Evolutionary conservation across 2,888 invertebrate species (phyloP).

Genomic region (Tipula lateralis): DNA sequence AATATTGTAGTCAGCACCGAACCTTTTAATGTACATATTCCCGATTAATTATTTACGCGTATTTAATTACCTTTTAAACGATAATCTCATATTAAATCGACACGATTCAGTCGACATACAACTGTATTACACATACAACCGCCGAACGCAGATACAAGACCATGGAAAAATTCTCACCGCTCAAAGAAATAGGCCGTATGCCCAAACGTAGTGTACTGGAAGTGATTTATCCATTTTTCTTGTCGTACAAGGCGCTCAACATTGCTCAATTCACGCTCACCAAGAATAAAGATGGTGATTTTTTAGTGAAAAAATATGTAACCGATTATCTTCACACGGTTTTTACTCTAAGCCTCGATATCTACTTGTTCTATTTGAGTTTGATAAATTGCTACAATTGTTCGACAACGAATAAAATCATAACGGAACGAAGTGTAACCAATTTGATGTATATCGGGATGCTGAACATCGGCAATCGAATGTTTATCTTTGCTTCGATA

Average conservation of each 20-base stretch:
- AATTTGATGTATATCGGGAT: background rate
- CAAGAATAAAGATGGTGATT: background rate
- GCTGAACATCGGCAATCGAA: background rate
- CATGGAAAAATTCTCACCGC: background rate
- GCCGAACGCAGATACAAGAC: no score
- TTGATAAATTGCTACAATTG: background rate
- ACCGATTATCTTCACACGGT: background rate
- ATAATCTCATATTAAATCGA: no score
- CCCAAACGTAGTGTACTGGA: background rate
- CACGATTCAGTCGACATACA: no score
- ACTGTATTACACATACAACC: no score
- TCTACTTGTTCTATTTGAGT: background rate
- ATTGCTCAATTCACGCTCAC: background rate
- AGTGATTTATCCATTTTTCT: constrained; percentile 20
- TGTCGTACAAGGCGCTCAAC: constrained; percentile 12
- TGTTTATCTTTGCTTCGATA: background rate
- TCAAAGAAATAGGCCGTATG: background rate
- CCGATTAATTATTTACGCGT: no score
- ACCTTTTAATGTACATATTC: no score
- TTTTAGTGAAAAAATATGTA: background rate
- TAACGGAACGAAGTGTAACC: background rate
- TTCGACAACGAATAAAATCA: background rate
- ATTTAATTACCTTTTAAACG: no score
- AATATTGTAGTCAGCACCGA: no score
- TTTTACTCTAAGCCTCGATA: background rate